These are phyloP conservation scores for Ascaphus truei DNA, from an alignment of 2,113 vertebrate species.

Conservation along the genomic window DNA sequence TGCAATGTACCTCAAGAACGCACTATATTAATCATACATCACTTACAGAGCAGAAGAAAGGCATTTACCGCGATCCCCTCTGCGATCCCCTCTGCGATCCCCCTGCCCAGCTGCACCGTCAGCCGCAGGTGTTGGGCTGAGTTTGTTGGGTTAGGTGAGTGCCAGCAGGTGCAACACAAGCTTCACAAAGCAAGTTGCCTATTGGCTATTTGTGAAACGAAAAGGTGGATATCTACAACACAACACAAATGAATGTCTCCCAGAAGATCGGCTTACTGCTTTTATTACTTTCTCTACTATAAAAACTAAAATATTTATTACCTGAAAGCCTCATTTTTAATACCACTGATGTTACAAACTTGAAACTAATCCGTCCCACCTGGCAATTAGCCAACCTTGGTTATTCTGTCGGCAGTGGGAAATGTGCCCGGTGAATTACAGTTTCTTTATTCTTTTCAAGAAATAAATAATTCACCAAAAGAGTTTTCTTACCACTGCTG, in stretches of 20 bases:
- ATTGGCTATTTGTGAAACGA: neutral
- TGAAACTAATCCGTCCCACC: neutral
- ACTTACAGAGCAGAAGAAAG: too few relatives aligned
- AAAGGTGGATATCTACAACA: neutral
- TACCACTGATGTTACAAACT: neutral
- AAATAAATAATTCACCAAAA: constrained; percentile 1
- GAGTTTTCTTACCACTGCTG: neutral
- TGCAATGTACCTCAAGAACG: too few relatives aligned
- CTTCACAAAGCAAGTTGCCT: neutral
- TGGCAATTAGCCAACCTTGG: neutral
- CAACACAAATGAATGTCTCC: neutral
- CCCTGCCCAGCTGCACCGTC: neutral
- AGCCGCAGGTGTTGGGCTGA: neutral
- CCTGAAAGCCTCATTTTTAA: neutral
- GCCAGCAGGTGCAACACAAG: neutral
- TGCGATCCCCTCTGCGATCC: neutral
- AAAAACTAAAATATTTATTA: neutral
- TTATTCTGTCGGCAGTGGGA: too few relatives aligned
- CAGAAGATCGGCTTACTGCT: neutral
- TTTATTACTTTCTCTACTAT: neutral
- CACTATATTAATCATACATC: too few relatives aligned
- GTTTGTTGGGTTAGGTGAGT: neutral
- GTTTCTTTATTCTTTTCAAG: neutral
- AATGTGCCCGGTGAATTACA: neutral
- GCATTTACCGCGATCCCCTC: too few relatives aligned